Conservation (phyloP, 2,113 vertebrate genomes). For the Arvicanthis niloticus region DNA sequence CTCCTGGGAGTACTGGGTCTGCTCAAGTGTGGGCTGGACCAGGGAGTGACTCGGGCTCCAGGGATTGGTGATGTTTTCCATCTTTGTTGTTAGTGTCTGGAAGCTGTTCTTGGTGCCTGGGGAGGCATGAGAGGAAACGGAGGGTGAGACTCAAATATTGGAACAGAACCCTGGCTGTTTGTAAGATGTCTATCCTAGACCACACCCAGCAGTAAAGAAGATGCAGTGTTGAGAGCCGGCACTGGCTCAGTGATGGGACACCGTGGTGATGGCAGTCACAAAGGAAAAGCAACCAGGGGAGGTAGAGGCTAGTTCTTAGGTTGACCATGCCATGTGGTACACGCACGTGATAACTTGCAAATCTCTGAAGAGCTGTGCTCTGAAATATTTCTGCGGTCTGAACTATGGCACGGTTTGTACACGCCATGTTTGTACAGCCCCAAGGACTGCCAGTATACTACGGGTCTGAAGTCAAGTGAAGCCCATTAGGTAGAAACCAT, state of each 20-base stretch:
- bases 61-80: slow-evolving; percentile 64
- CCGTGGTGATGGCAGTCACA: neutral
- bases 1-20: slow-evolving; percentile 67
- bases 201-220: neutral
- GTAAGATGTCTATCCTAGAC: neutral
- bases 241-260: neutral
- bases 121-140: neutral
- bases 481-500: no score
- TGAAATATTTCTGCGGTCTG: neutral
- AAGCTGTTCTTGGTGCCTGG: slow-evolving; percentile 31
- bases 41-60: slow-evolving; percentile 76
- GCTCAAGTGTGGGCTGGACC: slow-evolving; percentile 89
- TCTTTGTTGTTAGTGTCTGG: neutral
- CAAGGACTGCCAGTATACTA: neutral
- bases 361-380: neutral
- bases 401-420: neutral
- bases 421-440: neutral
- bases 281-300: neutral
- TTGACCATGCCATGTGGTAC: no score
- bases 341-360: neutral
- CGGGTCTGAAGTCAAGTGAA: no score
- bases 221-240: no score
- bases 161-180: neutral
- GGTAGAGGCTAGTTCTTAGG: neutral
- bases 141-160: accelerated